Evolutionary conservation across 2,888 invertebrate species (phyloP).

Genomic region (Drosophila kuntzei): DNA sequence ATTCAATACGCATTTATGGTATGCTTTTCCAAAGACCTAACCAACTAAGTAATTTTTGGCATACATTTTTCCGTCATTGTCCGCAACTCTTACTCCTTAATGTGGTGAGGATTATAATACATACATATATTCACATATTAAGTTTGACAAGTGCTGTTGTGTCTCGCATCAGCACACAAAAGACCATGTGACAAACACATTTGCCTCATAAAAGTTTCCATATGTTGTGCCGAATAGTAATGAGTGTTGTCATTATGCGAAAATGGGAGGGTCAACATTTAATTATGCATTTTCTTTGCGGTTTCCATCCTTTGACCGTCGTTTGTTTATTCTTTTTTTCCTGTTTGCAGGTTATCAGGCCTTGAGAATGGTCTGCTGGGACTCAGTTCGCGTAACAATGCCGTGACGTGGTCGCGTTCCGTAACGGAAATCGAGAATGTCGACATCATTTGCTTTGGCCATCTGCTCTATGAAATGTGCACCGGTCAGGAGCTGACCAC

Average conservation of each 20-base stretch:
- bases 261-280: conserved; percentile 22
- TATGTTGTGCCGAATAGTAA: conserved; percentile 32
- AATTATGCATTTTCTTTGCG: conserved; percentile 52
- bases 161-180: conserved; percentile 26
- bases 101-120: conserved; percentile 18
- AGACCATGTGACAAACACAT: conserved; percentile 19
- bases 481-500: conserved; percentile 92
- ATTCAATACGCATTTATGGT: neutral
- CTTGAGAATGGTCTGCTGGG: conserved; percentile 94
- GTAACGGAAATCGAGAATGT: conserved; percentile 86
- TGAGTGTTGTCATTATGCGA: conserved; percentile 17
- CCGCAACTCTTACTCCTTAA: neutral
- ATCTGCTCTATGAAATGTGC: conserved; percentile 96
- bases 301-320: neutral
- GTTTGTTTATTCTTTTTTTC: neutral
- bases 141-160: conserved; percentile 34
- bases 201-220: conserved; percentile 56
- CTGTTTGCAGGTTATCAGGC: conserved; percentile 89
- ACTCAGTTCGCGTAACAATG: conserved; percentile 87
- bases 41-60: conserved; percentile 7
- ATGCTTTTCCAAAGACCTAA: neutral
- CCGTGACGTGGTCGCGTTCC: conserved; percentile 86
- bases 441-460: conserved; percentile 91
- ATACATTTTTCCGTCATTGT: conserved; percentile 7
- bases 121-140: conserved; percentile 31